phyloP scores from a whole-genome alignment of 2,888 invertebrate species.

The Cremastinae sp. region DNA sequence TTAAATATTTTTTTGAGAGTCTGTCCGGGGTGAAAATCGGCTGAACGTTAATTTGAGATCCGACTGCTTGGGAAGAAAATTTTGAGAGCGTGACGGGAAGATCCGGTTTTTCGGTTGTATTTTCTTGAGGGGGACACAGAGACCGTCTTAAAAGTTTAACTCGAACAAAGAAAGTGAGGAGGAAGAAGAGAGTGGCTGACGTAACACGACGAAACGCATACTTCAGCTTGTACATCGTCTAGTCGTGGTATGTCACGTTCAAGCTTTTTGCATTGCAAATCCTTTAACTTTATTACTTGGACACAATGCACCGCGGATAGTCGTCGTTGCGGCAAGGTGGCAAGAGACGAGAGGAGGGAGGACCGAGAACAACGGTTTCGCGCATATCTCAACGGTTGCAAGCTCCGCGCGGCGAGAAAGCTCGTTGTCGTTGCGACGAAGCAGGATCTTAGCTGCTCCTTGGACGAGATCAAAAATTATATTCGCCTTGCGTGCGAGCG shows the following conservation, averaged over 20 bases:
- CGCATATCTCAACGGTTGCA: constrained; percentile 46
- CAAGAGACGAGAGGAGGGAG: constrained; percentile 32
- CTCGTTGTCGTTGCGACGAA: no score
- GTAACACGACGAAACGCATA: constrained; percentile 15
- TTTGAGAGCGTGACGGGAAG: neutral
- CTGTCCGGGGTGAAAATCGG: no score
- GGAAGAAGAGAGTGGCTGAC: constrained; percentile 22
- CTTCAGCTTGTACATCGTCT: constrained; percentile 33
- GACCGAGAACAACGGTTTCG: constrained; percentile 13
- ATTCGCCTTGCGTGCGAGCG: no score
- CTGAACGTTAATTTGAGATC: constrained; percentile 14
- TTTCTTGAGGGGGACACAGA: constrained; percentile 3
- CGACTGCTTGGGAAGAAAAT: neutral
- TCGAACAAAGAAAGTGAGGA: constrained; percentile 10
- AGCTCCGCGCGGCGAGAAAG: constrained; percentile 10
- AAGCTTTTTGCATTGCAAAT: constrained; percentile 73
- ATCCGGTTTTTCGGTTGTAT: constrained; percentile 17
- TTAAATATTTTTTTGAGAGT: no score
- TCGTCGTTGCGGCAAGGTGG: constrained; percentile 50
- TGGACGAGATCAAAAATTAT: constrained; percentile 6
- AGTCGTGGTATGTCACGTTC: constrained; percentile 40
- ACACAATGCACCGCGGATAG: constrained; percentile 67
- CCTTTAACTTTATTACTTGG: constrained; percentile 71
- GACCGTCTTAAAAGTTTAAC: constrained; percentile 38
- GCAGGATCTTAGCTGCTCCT: constrained; percentile 41